Evolutionary conservation across 2,888 invertebrate species (phyloP), one percentile per base, ranked within the genome.

Genomic region (Ischnura elegans): DNA sequence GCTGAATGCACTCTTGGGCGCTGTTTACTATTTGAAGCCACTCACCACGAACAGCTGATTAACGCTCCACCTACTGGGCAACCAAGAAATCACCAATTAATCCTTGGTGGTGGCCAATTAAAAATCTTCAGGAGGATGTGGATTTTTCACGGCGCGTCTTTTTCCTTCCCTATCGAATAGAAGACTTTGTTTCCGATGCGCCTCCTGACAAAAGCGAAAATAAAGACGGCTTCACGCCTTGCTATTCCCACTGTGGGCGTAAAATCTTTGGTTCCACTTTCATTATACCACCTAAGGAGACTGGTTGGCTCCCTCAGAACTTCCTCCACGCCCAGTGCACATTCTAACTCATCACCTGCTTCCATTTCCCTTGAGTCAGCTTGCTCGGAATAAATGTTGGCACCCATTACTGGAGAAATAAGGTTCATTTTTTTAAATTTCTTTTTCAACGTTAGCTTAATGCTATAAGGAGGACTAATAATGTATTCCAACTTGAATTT

Each of bases 171-270:
- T 36, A 16, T 29, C 13, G 36, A 29, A 13, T 51, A 10, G 76
- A 36, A 36, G 29, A 36, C 36, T 76, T 76, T 76, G 76, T 36
- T 76, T 76, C 36, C 29, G 29, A 76, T 36, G 76, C 29, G 29
- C 36, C 29, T 76, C 76, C 36, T 36, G 2, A 36, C 36, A n/a
- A n/a, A 61, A 61, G 3, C 61, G 61, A n/a, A 51, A 76, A 36
- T 76, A 76, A 76, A 76, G 76, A 76, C 36, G 76, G 36, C 36
- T 76, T 76, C 76, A 76, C 76, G 76, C 76, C 36, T 76, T 8
- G 76, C 76, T 36, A 29, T 36, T 29, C 36, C 2, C 36, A 13
- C 36, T n/a, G 76, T 76, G 29, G 6, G 36, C 76, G 8, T 76
- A 36, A 10, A 76, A 36, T 3, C 29, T 76, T 36, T 36, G 36